A percentile compares a stretch with the other conserved stretches of the same genome.
phyloP scores from a whole-genome alignment of 2,888 invertebrate genomes.

The Yponomeuta sedellus region DNA sequence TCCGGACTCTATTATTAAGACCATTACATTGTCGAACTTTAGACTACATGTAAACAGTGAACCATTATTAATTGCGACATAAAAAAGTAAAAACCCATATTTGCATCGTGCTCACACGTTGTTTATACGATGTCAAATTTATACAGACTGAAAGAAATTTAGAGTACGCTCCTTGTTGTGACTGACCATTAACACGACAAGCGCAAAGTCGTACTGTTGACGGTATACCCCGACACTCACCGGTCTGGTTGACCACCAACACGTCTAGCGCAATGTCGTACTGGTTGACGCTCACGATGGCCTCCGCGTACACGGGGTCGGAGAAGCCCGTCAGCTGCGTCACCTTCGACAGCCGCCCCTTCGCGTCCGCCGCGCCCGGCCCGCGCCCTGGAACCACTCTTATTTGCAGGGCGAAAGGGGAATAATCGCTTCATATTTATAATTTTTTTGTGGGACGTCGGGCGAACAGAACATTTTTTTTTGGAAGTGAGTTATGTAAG shows the following conservation, averaged over 20 bases:
- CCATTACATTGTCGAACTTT: too few relatives aligned
- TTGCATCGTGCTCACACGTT: too few relatives aligned
- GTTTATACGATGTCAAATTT: too few relatives aligned
- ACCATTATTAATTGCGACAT: too few relatives aligned
- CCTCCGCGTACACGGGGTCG: conserved; percentile 99
- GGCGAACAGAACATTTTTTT: not conserved
- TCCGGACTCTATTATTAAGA: too few relatives aligned
- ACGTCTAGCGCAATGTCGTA: conserved; percentile 99
- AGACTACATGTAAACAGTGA: too few relatives aligned
- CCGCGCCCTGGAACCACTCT: conserved; percentile 40
- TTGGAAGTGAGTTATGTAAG: too few relatives aligned
- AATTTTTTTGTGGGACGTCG: not conserved
- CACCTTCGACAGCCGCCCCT: conserved; percentile 78
- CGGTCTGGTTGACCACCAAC: conserved; percentile 97
- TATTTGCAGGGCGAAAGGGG: not conserved
- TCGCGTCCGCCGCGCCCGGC: conserved; percentile 34
- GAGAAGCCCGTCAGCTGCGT: conserved; percentile 99
- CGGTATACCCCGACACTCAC: conserved; percentile 43
- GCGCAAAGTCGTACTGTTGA: not conserved
- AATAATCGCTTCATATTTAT: not conserved
- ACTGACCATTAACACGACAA: too few relatives aligned
- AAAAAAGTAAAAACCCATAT: too few relatives aligned
- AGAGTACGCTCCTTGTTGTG: too few relatives aligned
- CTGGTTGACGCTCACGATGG: conserved; percentile 99
- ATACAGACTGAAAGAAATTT: not conserved